phyloP scores from a whole-genome alignment of 2,113 vertebrate species.

The Gadus macrocephalus region DNA sequence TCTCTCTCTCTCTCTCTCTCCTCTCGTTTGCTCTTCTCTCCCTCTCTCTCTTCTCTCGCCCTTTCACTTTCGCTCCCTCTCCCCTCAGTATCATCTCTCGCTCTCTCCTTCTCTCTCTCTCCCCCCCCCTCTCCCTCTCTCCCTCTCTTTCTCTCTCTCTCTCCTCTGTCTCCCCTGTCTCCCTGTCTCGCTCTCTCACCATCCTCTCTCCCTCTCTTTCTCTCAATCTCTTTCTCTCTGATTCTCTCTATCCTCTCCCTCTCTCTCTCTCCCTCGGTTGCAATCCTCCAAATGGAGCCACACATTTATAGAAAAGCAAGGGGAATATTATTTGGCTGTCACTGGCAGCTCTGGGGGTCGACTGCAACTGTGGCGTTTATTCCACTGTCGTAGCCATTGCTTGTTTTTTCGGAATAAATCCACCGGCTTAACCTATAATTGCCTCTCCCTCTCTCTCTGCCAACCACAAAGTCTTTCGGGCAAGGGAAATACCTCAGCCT shows the following conservation, averaged over 20 bases:
- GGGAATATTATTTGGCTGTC: not conserved
- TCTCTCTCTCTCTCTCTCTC: not conserved
- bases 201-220: not conserved
- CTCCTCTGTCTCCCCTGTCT: too few species aligned
- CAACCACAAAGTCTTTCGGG: constrained; percentile 17
- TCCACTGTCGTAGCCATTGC: too few species aligned
- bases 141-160: too few species aligned
- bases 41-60: not conserved
- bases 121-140: too few species aligned
- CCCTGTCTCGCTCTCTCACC: not conserved
- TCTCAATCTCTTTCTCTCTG: too few species aligned
- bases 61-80: not conserved
- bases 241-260: not conserved
- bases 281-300: too few species aligned
- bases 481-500: constrained; percentile 29
- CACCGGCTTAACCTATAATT: too few species aligned
- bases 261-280: not conserved
- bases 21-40: not conserved
- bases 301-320: not conserved
- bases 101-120: not conserved
- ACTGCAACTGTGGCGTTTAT: too few species aligned
- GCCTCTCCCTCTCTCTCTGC: constrained; percentile 3
- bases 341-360: too few species aligned
- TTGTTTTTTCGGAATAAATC: too few species aligned
- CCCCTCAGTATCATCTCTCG: not conserved